Evolutionary conservation across 2,113 vertebrate genomes (phyloP), one percentile per base, ranked within the genome.

Genomic region (Platysternon megacephalum): DNA sequence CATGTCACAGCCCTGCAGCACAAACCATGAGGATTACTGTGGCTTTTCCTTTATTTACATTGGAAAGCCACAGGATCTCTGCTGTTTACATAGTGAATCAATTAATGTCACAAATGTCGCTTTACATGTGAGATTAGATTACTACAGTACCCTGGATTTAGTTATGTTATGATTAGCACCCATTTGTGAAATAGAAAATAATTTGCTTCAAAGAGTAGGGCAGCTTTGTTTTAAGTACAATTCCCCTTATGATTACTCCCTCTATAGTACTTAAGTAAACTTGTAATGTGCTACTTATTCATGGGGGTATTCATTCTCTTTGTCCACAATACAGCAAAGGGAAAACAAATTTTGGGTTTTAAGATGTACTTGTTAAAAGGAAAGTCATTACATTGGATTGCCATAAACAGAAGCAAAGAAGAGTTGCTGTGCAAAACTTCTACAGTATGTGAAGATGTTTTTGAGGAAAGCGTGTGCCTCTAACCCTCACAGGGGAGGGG

Each of bases 31-130:
- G 17, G 35, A 39, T 93, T 93, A 32, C 11, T 89, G 5, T 80
- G 76, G 72, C 6, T 88, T 84, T 92, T 55, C 42, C 12, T 79
- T 85, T 56, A 85, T 24, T 93, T 87, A 28, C 32, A 53, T 44
- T 96, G 52, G 79, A 95, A 96, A 95, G 29, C n/a, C 56, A 82
- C 91, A 87, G 46, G 74, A 88, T 65, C 85, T 49, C 58, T 84
- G 10, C 21, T 94, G 85, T 90, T 95, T 90, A 39, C 83, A 46
- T 82, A 68, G 72, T 6, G 14, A 85, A 82, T 85, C 87, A 84
- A 61, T 94, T 96, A 91, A 39, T 88, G 86, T 95, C 88, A 90
- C 46, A 96, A 94, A 65, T 32, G 68, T 93, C 76, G 78, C 83
- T 95, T 88, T 91, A 91, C 48, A 42, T 91, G 76, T 86, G 74